Base-by-base conservation (phyloP, 2,113 vertebrate species). In the Hydrochoerus hydrochaeris region DNA sequence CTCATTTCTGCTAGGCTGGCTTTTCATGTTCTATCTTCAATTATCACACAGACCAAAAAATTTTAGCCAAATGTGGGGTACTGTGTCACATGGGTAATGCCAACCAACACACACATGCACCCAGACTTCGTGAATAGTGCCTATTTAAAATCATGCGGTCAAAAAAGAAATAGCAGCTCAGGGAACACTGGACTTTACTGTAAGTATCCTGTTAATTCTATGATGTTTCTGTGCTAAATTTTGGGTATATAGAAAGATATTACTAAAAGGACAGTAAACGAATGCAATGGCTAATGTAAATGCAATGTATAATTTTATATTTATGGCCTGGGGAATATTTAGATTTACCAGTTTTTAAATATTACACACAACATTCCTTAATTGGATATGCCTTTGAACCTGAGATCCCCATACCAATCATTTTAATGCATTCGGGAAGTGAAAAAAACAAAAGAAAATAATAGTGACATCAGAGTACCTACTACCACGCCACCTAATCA, bases 371-470 rank as follows among this genome's bases (percentile, higher is more conserved):
- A 84, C 7, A 87, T 84, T 85, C 49, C 32, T 89, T 87, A 69
- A 94, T 57, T 96, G 41, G 30, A 67, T 78, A 30, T 1, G 85
- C 20, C 58, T 1, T 57, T 87, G 20, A 95, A 60, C 22, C 38
- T 82, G 85, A 35, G 26, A 91, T 89, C 7, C 57, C 26, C 85
- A 49, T 22, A 17, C 22, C 83, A 94, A 86, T 95, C 57, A 88
- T 88, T 82, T 86, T 83, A 87, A 58, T 80, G 49, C n/a, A 49
- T 32, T 52, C 14, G 69, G 41, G 57, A 86, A 92, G 32, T 62
- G 13, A 88, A 90, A 95, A 95, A 10, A 92, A 81, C 19, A 90
- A 14, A 88, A 82, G 14, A 38, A 78, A 96, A 46, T 77, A 78
- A 41, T n/a, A 86, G 44, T 81, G n/a, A 22, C 52, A 60, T 84